Percentiles rank a stretch among this genome's conserved stretches.
phyloP scores from a whole-genome alignment of 92 coral and sea anemone genomes.

The Parazoanthus atlanticus region DNA sequence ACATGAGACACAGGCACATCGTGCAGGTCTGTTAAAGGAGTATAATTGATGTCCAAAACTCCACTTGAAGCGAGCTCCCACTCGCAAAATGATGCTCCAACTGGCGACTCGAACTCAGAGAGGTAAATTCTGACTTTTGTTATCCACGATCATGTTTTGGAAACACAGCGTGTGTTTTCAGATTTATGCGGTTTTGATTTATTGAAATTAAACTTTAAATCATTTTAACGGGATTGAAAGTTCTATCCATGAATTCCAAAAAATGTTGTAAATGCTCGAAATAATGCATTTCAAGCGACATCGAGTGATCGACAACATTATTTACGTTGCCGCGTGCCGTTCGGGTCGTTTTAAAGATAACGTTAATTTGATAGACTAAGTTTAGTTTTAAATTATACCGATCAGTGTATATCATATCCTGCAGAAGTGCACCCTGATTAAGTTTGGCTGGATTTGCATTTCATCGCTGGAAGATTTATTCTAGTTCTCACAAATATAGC shows the following conservation, averaged over 20 bases:
- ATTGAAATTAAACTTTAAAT: neutral
- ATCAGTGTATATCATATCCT: too few relatives aligned
- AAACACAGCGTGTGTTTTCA: conserved; percentile 4
- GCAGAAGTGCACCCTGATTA: too few relatives aligned
- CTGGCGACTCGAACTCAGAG: conserved; percentile 6
- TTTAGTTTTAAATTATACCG: too few relatives aligned
- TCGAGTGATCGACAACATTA: neutral
- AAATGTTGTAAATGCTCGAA: too few relatives aligned
- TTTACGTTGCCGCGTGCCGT: too few relatives aligned
- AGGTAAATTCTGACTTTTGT: neutral
- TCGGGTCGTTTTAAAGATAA: too few relatives aligned
- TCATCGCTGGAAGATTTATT: too few relatives aligned
- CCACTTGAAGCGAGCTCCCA: conserved; percentile 33
- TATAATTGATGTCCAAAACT: conserved; percentile 34
- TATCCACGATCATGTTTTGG: neutral
- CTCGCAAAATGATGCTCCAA: conserved; percentile 15
- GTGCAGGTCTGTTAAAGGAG: neutral
- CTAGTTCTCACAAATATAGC: too few relatives aligned
- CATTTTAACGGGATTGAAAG: neutral
- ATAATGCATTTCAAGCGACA: neutral
- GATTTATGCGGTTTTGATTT: neutral
- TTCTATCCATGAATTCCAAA: neutral
- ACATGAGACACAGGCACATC: neutral
- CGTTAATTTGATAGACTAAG: too few relatives aligned
- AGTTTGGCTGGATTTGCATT: too few relatives aligned